These are phyloP conservation scores for Tor tambroides DNA, from an alignment of 2,113 vertebrate genomes.

Conservation along the genomic window DNA sequence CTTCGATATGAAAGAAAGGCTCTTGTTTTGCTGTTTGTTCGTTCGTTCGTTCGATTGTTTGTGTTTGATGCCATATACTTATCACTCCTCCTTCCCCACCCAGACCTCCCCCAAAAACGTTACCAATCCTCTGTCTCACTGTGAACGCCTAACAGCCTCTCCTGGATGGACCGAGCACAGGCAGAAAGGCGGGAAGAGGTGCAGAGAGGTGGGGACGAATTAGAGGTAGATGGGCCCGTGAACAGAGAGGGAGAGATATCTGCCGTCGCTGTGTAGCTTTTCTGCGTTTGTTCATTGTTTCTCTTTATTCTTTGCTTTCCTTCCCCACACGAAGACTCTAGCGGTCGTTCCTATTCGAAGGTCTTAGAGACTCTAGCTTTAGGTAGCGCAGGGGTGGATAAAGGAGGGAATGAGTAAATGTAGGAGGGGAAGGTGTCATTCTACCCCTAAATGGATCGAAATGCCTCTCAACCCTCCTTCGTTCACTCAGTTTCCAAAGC, in stretches of 20 bases:
- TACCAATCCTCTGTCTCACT: conserved; percentile 68
- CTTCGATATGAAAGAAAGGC: conserved; percentile 55
- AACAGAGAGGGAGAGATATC: conserved; percentile 52
- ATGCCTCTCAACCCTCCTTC: conserved; percentile 45
- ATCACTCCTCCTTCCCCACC: conserved; percentile 41
- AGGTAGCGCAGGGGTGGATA: conserved; percentile 56
- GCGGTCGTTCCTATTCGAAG: conserved; percentile 22
- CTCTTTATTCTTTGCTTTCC: conserved; percentile 35
- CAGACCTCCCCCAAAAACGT: conserved; percentile 19
- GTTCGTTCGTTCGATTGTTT: conserved; percentile 47
- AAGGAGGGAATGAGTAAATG: conserved; percentile 24
- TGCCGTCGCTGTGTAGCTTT: conserved; percentile 46
- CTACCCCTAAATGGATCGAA: conserved; percentile 56
- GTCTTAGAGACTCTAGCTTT: conserved; percentile 53
- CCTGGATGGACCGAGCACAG: conserved; percentile 42
- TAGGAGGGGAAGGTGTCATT: conserved; percentile 35
- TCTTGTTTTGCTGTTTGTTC: conserved; percentile 49
- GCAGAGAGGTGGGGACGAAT: conserved; percentile 39
- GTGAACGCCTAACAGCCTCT: conserved; percentile 68
- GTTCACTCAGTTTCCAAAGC: conserved; percentile 71
- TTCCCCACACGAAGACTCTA: conserved; percentile 45
- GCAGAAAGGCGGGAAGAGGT: neutral
- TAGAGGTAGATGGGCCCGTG: conserved; percentile 57
- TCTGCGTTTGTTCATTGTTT: conserved; percentile 45
- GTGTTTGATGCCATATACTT: conserved; percentile 54